A percentile compares a stretch with the other conserved stretches of the same genome.
phyloP scores from a whole-genome alignment of 2,797 vertebrate species.

The Cyprinodon diabolis region DNA sequence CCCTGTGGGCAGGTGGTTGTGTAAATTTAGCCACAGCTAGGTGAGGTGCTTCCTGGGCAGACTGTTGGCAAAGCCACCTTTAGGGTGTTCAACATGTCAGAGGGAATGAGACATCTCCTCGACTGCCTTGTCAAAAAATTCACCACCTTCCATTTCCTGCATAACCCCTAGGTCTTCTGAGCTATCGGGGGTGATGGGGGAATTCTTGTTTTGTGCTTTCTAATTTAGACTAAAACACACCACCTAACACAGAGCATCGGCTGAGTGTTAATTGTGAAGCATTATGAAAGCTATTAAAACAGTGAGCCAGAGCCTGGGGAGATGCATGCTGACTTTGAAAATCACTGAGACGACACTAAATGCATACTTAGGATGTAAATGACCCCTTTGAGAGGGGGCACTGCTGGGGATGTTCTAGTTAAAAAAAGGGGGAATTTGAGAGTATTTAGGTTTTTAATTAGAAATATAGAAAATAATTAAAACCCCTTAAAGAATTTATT shows the following conservation, averaged over 20 bases:
- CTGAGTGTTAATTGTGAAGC: constrained; percentile 78
- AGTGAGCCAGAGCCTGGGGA: constrained; percentile 69
- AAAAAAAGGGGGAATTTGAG: constrained; percentile 12
- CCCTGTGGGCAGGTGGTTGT: constrained; percentile 79
- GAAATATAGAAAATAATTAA: neutral
- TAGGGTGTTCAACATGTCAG: constrained; percentile 80
- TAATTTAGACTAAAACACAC: constrained; percentile 73
- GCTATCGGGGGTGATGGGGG: constrained; percentile 62
- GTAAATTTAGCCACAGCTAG: constrained; percentile 79
- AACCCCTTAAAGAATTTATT: neutral
- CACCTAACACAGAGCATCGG: constrained; percentile 65
- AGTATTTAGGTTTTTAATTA: neutral
- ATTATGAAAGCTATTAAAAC: constrained; percentile 77
- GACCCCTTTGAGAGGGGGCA: constrained; percentile 32
- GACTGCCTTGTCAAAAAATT: constrained; percentile 78
- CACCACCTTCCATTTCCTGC: constrained; percentile 77
- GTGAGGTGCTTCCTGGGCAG: constrained; percentile 80
- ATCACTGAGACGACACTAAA: constrained; percentile 57
- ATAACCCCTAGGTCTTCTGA: constrained; percentile 67
- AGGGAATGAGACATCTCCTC: constrained; percentile 80
- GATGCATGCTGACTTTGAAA: constrained; percentile 54
- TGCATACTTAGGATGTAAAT: constrained; percentile 43
- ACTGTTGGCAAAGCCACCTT: constrained; percentile 77
- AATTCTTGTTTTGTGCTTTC: constrained; percentile 71
- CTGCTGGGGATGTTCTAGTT: constrained; percentile 10